A percentile compares a stretch with the other conserved stretches of the same genome.
phyloP scores from a whole-genome alignment of 1,140 invertebrate genomes.

The Lithobius niger region DNA sequence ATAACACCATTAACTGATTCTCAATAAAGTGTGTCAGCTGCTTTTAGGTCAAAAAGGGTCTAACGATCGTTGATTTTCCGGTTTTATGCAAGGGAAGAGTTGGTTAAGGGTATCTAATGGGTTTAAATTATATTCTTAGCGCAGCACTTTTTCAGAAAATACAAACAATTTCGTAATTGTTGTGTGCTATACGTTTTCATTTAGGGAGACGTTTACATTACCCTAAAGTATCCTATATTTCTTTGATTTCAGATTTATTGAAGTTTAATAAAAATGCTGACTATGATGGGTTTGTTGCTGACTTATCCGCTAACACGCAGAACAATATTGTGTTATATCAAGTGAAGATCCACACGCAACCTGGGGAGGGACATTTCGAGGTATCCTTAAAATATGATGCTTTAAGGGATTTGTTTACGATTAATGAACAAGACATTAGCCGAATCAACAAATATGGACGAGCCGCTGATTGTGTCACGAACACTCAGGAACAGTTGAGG shows the following conservation, averaged over 20 bases:
- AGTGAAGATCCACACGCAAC: conserved; percentile 55
- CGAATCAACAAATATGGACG: conserved; percentile 72
- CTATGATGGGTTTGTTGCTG: conserved; percentile 60
- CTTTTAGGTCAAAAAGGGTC: no score
- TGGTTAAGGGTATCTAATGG: no score
- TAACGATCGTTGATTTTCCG: no score
- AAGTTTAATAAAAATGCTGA: conserved; percentile 59
- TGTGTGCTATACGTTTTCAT: no score
- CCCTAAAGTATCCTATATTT: no score
- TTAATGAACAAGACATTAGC: conserved; percentile 63
- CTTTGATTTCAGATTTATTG: conserved; percentile 50
- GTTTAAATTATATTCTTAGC: no score
- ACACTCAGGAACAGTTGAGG: conserved; percentile 46
- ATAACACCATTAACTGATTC: no score
- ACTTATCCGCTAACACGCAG: conserved; percentile 49
- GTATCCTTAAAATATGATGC: conserved; percentile 54
- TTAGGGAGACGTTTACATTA: no score
- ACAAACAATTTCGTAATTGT: no score
- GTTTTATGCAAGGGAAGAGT: no score
- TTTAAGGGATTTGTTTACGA: conserved; percentile 41
- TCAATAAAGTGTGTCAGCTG: no score
- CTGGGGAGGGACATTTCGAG: conserved; percentile 58
- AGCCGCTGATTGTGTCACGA: conserved; percentile 59
- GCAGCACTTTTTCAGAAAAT: no score
- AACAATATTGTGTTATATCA: conserved; percentile 51